Evolutionary conservation across 2,888 invertebrate genomes (phyloP).

Genomic region (Busseola fusca): DNA sequence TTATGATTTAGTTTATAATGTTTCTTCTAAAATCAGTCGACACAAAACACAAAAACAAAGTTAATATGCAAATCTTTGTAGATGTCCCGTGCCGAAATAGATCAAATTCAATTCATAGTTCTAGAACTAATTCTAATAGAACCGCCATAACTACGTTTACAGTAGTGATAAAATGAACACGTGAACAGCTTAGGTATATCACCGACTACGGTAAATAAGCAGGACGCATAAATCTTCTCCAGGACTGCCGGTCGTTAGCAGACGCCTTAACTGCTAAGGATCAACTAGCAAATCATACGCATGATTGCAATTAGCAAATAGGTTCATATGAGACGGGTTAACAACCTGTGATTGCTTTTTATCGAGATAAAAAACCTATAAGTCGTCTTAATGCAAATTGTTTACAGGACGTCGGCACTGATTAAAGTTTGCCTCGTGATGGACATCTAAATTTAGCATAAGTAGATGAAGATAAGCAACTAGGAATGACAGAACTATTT

Average conservation of each 20-base stretch:
- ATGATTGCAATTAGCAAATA: constrained; percentile 42
- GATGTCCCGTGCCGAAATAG: not conserved
- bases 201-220: constrained; percentile 38
- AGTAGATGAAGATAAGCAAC: not conserved
- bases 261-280: constrained; percentile 33
- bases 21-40: too few relatives aligned
- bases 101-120: too few relatives aligned
- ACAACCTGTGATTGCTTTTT: constrained; percentile 41
- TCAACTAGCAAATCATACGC: constrained; percentile 37
- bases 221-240: constrained; percentile 60
- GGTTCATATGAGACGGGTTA: constrained; percentile 32
- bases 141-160: constrained; percentile 16
- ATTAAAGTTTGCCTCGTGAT: constrained; percentile 27
- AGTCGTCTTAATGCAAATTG: constrained; percentile 22
- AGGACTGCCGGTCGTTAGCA: constrained; percentile 49
- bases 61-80: not conserved
- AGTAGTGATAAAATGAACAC: constrained; percentile 21
- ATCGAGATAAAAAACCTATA: constrained; percentile 41
- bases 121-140: not conserved
- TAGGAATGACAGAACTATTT: not conserved
- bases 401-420: constrained; percentile 18
- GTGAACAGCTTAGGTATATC: constrained; percentile 26
- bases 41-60: too few relatives aligned
- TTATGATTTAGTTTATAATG: not conserved
- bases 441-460: not conserved